These are phyloP conservation scores for Ichneumoninae sp. DNA, from an alignment of 2,888 invertebrate genomes.

Conservation along the genomic window DNA sequence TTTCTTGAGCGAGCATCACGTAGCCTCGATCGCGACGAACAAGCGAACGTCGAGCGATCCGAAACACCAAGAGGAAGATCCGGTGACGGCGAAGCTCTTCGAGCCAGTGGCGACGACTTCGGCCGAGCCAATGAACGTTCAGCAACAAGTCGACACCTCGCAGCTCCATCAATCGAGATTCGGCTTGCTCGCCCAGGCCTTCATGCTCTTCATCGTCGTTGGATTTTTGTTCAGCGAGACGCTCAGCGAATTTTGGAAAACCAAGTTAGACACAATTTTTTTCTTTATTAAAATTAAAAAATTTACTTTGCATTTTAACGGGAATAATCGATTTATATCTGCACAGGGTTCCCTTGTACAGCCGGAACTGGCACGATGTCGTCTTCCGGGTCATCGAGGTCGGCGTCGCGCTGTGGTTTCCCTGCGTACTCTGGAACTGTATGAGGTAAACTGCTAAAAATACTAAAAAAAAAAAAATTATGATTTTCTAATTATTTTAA, in stretches of 20 bases:
- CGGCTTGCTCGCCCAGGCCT: conserved; percentile 94
- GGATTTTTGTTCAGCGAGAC: conserved; percentile 96
- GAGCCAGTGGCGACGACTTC: conserved; percentile 79
- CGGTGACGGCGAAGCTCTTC: conserved; percentile 82
- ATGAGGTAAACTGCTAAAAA: conserved; percentile 87
- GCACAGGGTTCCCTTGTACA: conserved; percentile 92
- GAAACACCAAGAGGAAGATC: conserved; percentile 84
- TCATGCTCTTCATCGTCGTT: conserved; percentile 95
- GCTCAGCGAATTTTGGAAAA: conserved; percentile 96
- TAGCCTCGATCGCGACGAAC: conserved; percentile 86
- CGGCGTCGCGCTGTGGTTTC: conserved; percentile 97
- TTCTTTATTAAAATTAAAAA: background rate
- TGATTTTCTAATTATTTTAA: conserved; percentile 13
- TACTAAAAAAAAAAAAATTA: background rate
- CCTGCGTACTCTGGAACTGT: conserved; percentile 98
- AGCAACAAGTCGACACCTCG: conserved; percentile 89
- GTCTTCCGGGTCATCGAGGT: conserved; percentile 96
- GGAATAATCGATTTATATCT: conserved; percentile 36
- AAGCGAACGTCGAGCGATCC: conserved; percentile 80
- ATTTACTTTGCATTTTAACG: background rate
- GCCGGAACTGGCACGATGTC: conserved; percentile 96
- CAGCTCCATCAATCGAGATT: conserved; percentile 96
- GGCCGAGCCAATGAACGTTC: conserved; percentile 79
- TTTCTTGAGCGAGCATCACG: conserved; percentile 90
- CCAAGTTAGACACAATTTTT: conserved; percentile 87